Conservation (phyloP, 1,140 invertebrate species). For the Sweltsa coloradensis region DNA sequence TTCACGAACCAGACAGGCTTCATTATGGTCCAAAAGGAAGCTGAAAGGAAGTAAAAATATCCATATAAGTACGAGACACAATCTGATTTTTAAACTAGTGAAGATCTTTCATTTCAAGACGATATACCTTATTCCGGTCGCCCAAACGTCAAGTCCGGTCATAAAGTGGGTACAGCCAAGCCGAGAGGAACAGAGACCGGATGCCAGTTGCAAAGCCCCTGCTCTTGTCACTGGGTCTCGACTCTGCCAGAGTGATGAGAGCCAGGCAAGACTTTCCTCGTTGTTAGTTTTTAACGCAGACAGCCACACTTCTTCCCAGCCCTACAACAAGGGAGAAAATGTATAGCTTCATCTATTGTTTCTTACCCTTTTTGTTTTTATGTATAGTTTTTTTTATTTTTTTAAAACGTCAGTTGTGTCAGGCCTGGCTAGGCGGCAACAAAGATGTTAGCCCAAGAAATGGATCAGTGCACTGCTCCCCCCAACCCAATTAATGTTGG, state of each 20-base stretch:
- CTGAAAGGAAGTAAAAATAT: conserved; percentile 11
- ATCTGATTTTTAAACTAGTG: too few relatives aligned
- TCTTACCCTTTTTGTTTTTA: too few relatives aligned
- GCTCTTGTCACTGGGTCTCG: conserved; percentile 38
- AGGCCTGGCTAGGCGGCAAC: too few relatives aligned
- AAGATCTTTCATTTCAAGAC: not conserved
- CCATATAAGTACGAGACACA: too few relatives aligned
- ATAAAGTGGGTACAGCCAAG: not conserved
- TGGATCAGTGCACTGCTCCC: too few relatives aligned
- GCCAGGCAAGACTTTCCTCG: conserved; percentile 28
- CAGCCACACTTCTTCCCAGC: conserved; percentile 7
- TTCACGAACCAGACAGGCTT: conserved; percentile 29
- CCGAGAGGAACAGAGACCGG: conserved; percentile 26
- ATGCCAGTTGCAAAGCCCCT: conserved; percentile 34
- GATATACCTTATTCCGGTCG: not conserved
- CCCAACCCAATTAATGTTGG: too few relatives aligned
- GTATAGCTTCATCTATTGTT: too few relatives aligned
- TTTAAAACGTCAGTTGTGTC: too few relatives aligned
- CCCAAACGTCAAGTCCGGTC: not conserved
- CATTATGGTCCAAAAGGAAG: conserved; percentile 27
- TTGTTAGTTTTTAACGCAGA: not conserved
- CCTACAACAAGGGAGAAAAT: conserved; percentile 3
- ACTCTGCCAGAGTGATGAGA: conserved; percentile 33
- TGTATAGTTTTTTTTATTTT: too few relatives aligned
- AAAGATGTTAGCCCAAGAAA: too few relatives aligned